Base-by-base conservation (phyloP, 35 echinoderm and acorn worm species). In the Acanthaster planci region DNA sequence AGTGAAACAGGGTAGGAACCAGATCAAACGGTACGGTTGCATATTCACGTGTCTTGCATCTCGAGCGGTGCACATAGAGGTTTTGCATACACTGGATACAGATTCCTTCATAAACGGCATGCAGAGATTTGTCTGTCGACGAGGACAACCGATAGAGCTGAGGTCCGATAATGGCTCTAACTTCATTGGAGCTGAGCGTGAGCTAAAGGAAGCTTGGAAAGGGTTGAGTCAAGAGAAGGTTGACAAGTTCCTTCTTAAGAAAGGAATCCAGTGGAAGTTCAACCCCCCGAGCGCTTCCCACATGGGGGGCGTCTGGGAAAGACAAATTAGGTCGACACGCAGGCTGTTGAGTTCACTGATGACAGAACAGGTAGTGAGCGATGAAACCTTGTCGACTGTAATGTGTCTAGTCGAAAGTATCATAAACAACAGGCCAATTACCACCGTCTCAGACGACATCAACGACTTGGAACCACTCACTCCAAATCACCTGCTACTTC, bases 241-340 rank as follows among this genome's bases (percentile, higher is more conserved):
- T 0, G 42, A 40, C 10, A 40, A 59, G 50, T 90, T 39, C 67
- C 40, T 93, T 31, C 38, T 57, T n/a, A 53, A 93, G 47, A 89
- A 80, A 27, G 79, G 37, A 42, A 68, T 93, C 22, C 35, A 53
- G 0, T 97, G 89, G 89, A 77, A n/a, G 19, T 97, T 97, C n/a
- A 97, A 91, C 64, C 80, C 82, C 50, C 93, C 90, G 5, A 21
- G 3, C 26, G 81, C 84, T 8, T 89, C 81, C 0, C 85, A 97
- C 37, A 77, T 85, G 60, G 93, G 93, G 19, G 89, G 93, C 18
- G 90, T 77, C 0, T 97, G 93, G 93, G 89, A 97, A 67, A 52
- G 86, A 18, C 67, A 80, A 29, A 97, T 97, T 30, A 50, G 88
- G 51, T 82, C 92, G 0, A 55, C 77, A 15, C 51, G 88, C 5